phyloP scores from a whole-genome alignment of 2,113 vertebrate genomes.

The Daboia siamensis region DNA sequence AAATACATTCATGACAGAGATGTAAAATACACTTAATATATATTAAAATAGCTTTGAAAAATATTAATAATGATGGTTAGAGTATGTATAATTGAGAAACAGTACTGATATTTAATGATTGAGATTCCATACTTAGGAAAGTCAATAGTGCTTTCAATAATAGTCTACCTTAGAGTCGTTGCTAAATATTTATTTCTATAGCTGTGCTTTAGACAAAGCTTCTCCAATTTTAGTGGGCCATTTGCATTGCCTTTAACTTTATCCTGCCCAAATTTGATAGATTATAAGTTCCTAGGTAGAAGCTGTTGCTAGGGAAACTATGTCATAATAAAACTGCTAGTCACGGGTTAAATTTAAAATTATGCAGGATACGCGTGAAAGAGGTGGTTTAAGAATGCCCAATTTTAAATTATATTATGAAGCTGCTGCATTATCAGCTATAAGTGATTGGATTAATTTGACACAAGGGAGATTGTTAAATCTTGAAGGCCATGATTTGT shows the following conservation, averaged over 20 bases:
- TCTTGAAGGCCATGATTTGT: no score
- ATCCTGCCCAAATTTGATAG: neutral
- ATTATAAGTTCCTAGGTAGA: neutral
- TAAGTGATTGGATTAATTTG: no score
- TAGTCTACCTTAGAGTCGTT: neutral
- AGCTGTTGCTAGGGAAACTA: neutral
- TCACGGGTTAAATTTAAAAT: no score
- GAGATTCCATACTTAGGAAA: neutral
- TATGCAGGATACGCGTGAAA: no score
- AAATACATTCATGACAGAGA: neutral
- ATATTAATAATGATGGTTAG: constrained; percentile 5
- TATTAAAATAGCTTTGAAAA: neutral
- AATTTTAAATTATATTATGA: no score
- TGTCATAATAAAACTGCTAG: neutral
- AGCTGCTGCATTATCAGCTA: no score
- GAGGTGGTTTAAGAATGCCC: no score
- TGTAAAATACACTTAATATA: neutral
- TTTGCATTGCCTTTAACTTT: neutral
- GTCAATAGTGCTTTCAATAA: neutral
- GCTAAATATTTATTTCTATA: neutral
- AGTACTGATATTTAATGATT: neutral
- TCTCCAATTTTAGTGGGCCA: neutral
- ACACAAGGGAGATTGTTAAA: no score
- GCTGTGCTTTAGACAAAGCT: neutral
- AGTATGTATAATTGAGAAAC: rapidly evolving